Evolutionary conservation across 2,797 vertebrate genomes (phyloP), one percentile per base, ranked within the genome.

Genomic region (Artibeus lituratus): DNA sequence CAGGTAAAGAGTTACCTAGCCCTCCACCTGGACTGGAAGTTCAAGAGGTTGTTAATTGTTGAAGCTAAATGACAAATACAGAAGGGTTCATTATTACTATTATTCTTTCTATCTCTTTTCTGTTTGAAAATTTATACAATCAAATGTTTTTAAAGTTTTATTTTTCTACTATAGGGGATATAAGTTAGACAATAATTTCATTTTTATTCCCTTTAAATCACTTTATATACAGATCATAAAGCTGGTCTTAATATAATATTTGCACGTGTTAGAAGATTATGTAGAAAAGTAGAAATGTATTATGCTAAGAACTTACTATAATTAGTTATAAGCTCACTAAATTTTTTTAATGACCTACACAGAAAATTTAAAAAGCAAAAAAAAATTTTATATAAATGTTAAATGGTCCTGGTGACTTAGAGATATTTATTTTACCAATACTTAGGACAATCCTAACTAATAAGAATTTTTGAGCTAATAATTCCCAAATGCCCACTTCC

Each of bases 91-190:
- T 67, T 57, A 21, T 10, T 10, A 80, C 12, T 49, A 72, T 24
- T 94, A 73, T 65, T 85, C n/a, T 89, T 65, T 83, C 62, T 80
- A 26, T 18, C 67, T 78, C 26, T 84, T 92, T 90, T 83, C 53
- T 57, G 22, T 87, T 78, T 82, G 29, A 90, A 51, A 90, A 44
- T 78, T 92, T 86, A 22, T 44, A 44, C 59, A 83, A 81, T 69
- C 74, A 96, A 87, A 87, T 70, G 7, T 55, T 94, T 90, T 19
- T n/a, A 32, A 94, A 59, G 49, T 49, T 92, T 74, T 57, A 83
- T 47, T 22, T 81, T 88, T 85, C 82, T 59, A 80, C 18, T 72
- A 24, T 47, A 87, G 87, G 11, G 8, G n/a, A 44, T 12, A 85
- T 47, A 90, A 74, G 4, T 47, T 77, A 19, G 11, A 81, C 32